A percentile compares a stretch with the other conserved stretches of the same genome.
These are phyloP conservation scores for Astur gentilis DNA, from an alignment of 2,113 vertebrate species.

Conservation along the genomic window DNA sequence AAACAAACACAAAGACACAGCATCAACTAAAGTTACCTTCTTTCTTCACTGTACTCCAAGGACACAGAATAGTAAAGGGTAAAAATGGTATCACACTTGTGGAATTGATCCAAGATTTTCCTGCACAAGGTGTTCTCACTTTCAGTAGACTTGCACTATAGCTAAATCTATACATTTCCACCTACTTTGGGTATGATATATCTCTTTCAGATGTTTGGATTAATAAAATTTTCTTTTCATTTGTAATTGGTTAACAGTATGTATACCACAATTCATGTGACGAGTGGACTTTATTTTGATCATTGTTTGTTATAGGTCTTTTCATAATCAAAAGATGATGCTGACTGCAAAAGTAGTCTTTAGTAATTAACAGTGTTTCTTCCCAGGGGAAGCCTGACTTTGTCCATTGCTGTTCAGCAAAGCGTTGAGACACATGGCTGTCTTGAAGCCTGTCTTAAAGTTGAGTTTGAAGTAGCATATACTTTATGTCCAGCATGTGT, in stretches of 20 bases:
- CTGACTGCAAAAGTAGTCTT: not conserved
- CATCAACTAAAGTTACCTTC: not conserved
- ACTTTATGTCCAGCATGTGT: not conserved
- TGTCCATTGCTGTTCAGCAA: not conserved
- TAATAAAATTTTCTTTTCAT: not conserved
- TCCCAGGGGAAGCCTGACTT: not conserved
- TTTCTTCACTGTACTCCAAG: not conserved
- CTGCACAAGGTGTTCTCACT: not conserved
- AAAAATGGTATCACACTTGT: not conserved
- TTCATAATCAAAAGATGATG: not conserved
- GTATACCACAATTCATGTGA: not conserved
- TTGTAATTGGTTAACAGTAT: not conserved
- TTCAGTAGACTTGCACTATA: not conserved
- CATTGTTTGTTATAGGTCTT: not conserved
- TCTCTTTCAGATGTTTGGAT: not conserved
- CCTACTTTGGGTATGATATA: not conserved
- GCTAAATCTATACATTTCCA: not conserved
- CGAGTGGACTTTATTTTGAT: not conserved
- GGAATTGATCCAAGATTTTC: not conserved
- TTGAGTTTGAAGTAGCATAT: not conserved
- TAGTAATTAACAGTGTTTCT: not conserved
- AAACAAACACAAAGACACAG: slow-evolving; percentile 15
- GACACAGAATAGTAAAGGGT: not conserved
- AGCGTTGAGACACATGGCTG: fast-evolving
- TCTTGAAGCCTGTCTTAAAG: not conserved